Evolutionary conservation across 2,797 vertebrate species (phyloP), one percentile per base, ranked within the genome.

Genomic region (Channallabes apus): DNA sequence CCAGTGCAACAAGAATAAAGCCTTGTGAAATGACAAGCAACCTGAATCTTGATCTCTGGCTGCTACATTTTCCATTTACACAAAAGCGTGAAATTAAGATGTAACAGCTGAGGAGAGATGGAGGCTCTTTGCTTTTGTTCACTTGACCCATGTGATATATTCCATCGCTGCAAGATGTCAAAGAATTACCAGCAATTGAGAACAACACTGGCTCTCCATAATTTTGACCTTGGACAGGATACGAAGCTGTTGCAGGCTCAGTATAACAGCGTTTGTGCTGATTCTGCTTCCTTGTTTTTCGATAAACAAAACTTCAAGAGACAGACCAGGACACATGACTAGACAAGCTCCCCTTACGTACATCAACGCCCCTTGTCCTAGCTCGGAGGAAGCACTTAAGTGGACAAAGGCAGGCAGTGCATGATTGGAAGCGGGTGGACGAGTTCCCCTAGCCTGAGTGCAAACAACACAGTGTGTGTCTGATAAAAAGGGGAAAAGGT

Each of bases 271-370:
- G 88, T 82, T 68, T 86, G 80, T 88, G 86, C 84, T 89, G 75
- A 32, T 58, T 22, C 59, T 5, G 27, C 3, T 32, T 32, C 68
- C 9, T 68, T 68, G 18, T 3, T 54, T 3, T 73, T 29, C 20
- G 27, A 76, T 29, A 35, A 29, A 18, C 24, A 46, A 41, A 24
- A n/a, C 27, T 7, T 27, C 6, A n/a, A 51, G n/a, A 6, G 56
- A 61, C 9, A 3, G 32, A 62, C 14, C 77, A n/a, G 14, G 22
- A 15, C 58, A 61, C 35, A 89, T 90, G 92, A 90, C 92, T 91
- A 92, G 92, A 94, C 92, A 54, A 89, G 88, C 76, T 90, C 2
- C n/a, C 11, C 3, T 54, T 67, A 51, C n/a, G n/a, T n/a, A n/a
- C 79, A 65, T 46, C 38, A 51, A 62, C 46, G 46, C 84, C 84